A percentile compares a stretch with the other conserved stretches of the same genome.
Evolutionary conservation across 2,888 invertebrate genomes (phyloP).

Genomic region (Campoplex capitator): DNA sequence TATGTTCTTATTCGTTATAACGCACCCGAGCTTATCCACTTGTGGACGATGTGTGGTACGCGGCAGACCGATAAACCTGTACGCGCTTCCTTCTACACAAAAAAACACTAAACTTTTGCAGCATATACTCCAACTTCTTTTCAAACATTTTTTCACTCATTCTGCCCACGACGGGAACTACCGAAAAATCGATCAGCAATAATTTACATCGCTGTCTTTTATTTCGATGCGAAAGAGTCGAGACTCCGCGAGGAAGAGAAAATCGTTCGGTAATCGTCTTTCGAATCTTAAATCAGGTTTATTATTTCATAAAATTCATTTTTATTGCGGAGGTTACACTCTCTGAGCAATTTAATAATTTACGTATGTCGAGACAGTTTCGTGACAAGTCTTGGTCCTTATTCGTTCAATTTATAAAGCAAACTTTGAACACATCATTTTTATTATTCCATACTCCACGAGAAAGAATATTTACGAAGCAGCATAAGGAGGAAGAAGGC

Average conservation of each 20-base stretch:
- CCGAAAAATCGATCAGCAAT: background rate
- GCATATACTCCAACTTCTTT: background rate
- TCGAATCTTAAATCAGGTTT: background rate
- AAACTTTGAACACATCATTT: background rate
- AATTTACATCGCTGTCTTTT: background rate
- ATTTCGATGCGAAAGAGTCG: background rate
- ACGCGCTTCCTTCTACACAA: background rate
- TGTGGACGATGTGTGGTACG: background rate
- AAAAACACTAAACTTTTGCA: background rate
- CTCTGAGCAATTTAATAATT: background rate
- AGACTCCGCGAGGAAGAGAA: background rate
- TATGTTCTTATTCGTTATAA: slow-evolving; percentile 3
- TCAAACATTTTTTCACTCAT: background rate
- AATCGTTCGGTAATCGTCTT: background rate
- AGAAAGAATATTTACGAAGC: background rate
- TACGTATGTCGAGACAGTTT: background rate
- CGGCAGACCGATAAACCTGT: background rate
- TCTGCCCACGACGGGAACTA: slow-evolving; percentile 9
- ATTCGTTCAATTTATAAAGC: background rate
- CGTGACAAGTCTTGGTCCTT: background rate
- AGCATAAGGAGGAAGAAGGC: background rate
- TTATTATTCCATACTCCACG: background rate
- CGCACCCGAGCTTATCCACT: slow-evolving; percentile 25
- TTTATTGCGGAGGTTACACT: background rate
- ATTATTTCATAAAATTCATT: background rate